These are phyloP conservation scores for Phortica okadai DNA, from an alignment of 2,888 invertebrate genomes.

Conservation along the genomic window DNA sequence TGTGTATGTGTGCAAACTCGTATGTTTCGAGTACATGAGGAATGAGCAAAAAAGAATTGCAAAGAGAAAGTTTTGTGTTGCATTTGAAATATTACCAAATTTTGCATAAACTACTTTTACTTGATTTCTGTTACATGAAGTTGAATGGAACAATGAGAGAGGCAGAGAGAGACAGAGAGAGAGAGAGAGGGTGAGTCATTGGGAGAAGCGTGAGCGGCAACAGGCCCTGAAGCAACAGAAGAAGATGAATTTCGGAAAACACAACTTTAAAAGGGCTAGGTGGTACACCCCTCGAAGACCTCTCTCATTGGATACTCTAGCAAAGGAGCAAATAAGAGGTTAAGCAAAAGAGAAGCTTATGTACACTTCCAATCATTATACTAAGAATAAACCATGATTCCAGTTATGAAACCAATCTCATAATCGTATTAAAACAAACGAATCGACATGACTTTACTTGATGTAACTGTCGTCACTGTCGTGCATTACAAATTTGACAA, in stretches of 20 bases:
- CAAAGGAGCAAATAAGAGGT: background rate
- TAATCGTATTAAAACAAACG: no score
- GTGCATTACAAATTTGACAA: no score
- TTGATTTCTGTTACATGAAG: background rate
- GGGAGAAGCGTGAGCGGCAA: background rate
- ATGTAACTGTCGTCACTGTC: no score
- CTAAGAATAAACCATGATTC: no score
- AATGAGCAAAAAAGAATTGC: background rate
- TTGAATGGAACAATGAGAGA: background rate
- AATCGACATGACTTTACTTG: no score
- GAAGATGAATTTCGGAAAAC: background rate
- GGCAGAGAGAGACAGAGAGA: background rate
- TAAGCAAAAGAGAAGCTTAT: no score
- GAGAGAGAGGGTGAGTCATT: no score
- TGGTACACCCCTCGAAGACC: background rate
- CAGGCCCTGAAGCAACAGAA: background rate
- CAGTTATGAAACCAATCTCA: no score
- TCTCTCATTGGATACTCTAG: background rate
- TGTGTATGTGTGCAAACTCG: background rate
- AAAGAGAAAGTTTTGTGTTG: constrained; percentile 18
- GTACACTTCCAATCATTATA: no score
- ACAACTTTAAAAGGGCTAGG: background rate
- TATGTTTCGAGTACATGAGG: background rate
- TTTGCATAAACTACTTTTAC: constrained; percentile 28
- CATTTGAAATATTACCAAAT: constrained; percentile 34